phyloP scores from a whole-genome alignment of 1,140 invertebrate species.

The Aleiodes sp. region DNA sequence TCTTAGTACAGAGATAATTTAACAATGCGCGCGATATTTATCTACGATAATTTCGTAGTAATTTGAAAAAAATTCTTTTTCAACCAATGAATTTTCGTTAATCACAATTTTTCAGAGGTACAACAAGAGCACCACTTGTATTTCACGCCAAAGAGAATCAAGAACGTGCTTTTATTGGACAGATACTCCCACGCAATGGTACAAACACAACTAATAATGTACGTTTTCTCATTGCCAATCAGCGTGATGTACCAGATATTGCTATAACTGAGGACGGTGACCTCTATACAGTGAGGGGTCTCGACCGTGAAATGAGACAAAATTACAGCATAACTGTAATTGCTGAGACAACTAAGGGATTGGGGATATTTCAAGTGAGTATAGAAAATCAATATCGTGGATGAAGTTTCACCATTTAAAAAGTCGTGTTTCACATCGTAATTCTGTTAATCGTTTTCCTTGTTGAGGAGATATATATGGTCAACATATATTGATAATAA shows the following conservation, averaged over 20 bases:
- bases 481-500: too few relatives aligned
- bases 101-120: slow-evolving; percentile 66
- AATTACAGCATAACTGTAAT: slow-evolving; percentile 83
- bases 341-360: slow-evolving; percentile 76
- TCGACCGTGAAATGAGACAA: slow-evolving; percentile 81
- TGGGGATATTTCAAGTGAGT: slow-evolving; percentile 76
- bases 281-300: slow-evolving; percentile 76
- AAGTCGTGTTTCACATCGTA: background rate
- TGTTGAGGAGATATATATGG: too few relatives aligned
- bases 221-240: slow-evolving; percentile 80
- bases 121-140: slow-evolving; percentile 72
- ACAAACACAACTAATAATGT: slow-evolving; percentile 61
- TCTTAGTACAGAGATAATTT: too few relatives aligned
- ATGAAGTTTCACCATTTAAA: background rate
- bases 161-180: slow-evolving; percentile 78
- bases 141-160: slow-evolving; percentile 84
- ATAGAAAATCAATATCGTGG: slow-evolving; percentile 14
- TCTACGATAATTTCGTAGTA: background rate
- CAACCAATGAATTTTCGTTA: background rate
- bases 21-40: too few relatives aligned
- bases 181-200: slow-evolving; percentile 72
- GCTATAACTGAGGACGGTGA: slow-evolving; percentile 81
- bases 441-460: background rate
- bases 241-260: slow-evolving; percentile 81
- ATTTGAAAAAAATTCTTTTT: background rate